Percentiles rank a stretch among this genome's conserved stretches.
Evolutionary conservation across 2,888 invertebrate genomes (phyloP).

Genomic region (Parapristionchus giblindavisi): DNA sequence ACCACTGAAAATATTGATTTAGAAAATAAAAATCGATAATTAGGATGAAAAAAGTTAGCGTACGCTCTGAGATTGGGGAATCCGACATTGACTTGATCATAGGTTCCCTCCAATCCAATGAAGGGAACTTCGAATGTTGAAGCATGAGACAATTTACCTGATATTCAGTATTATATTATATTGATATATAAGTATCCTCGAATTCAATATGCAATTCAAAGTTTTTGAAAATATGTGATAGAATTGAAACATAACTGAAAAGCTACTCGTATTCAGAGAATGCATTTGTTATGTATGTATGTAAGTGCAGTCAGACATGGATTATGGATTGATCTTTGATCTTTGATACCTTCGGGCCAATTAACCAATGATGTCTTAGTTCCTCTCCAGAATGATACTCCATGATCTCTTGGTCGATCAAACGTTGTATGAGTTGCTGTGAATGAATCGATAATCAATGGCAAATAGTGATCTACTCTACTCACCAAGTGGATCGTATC

Average conservation of each 20-base stretch:
- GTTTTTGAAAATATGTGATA: neutral
- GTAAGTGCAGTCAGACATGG: too few relatives aligned
- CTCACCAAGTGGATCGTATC: slow-evolving; percentile 59
- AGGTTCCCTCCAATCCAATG: slow-evolving; percentile 58
- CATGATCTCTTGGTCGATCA: slow-evolving; percentile 62
- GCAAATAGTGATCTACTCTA: neutral
- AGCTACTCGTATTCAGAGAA: too few relatives aligned
- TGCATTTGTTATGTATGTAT: too few relatives aligned
- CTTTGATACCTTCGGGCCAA: slow-evolving; percentile 58
- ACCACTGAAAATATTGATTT: slow-evolving; percentile 27
- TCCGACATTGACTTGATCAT: slow-evolving; percentile 57
- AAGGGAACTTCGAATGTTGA: slow-evolving; percentile 61
- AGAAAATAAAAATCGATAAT: neutral
- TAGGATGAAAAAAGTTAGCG: neutral
- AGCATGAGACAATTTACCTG: slow-evolving; percentile 57
- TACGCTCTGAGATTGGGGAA: slow-evolving; percentile 57
- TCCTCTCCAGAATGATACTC: slow-evolving; percentile 63
- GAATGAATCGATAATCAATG: slow-evolving; percentile 25
- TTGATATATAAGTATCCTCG: neutral
- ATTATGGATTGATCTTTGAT: slow-evolving; percentile 1
- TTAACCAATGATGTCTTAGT: slow-evolving; percentile 61
- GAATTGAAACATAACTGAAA: neutral
- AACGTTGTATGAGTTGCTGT: slow-evolving; percentile 56
- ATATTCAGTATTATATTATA: neutral
- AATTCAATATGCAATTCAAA: neutral